Conservation (phyloP, 2,888 invertebrate species). For the Hyposoter didymator region DNA sequence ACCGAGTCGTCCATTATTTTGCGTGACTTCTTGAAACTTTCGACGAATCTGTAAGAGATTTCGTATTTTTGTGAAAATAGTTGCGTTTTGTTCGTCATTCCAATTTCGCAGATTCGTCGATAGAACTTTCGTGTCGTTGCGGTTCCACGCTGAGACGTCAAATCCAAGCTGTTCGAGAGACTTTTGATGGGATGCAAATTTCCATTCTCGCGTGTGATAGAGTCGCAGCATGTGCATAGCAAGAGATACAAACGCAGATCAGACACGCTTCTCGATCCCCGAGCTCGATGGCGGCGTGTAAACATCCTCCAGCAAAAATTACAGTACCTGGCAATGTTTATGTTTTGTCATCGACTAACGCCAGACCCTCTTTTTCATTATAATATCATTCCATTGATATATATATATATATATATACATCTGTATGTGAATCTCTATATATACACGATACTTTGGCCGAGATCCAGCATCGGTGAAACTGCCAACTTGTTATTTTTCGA, state of each 20-base stretch:
- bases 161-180: constrained; percentile 19
- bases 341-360: constrained; percentile 11
- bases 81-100: neutral
- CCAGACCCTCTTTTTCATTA: constrained; percentile 1
- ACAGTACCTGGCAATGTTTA: constrained; percentile 56
- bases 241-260: constrained; percentile 31
- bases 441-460: constrained; percentile 22
- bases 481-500: constrained; percentile 43
- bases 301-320: constrained; percentile 57
- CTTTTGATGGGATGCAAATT: constrained; percentile 38
- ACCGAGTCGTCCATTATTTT: neutral
- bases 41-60: neutral
- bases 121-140: neutral
- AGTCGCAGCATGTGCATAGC: constrained; percentile 9
- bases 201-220: constrained; percentile 33
- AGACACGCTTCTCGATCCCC: constrained; percentile 53
- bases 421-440: neutral
- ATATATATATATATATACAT: too few species aligned
- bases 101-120: neutral
- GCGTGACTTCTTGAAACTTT: neutral
- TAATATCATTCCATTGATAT: neutral
- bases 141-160: constrained; percentile 15
- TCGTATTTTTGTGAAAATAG: neutral
- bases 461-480: constrained; percentile 30
- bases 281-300: constrained; percentile 40